Percentiles rank a stretch among this genome's conserved stretches.
Evolutionary conservation across 2,797 vertebrate genomes (phyloP).

Genomic region (Pteronotus mesoamericanus): DNA sequence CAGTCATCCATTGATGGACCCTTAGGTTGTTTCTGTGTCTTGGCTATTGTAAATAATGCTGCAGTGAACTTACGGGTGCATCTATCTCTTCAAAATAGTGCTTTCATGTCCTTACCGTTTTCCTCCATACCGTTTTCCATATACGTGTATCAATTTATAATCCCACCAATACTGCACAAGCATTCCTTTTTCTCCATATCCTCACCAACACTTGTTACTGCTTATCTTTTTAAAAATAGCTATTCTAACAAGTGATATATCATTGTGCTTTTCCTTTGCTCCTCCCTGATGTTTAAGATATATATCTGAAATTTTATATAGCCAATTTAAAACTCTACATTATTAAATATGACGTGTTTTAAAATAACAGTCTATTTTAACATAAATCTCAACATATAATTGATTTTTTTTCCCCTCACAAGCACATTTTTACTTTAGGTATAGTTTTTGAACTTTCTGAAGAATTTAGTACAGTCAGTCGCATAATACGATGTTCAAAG

Average conservation of each 20-base stretch:
- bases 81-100: not conserved
- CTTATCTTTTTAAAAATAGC: not conserved
- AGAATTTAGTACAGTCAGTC: not conserved
- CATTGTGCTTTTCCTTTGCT: not conserved
- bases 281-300: not conserved
- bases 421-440: not conserved
- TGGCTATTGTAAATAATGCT: not conserved
- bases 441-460: not conserved
- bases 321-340: not conserved
- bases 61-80: not conserved
- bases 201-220: not conserved
- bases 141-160: not conserved
- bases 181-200: not conserved
- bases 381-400: not conserved
- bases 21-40: not conserved
- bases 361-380: not conserved
- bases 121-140: not conserved
- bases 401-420: not conserved
- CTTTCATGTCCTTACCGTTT: not conserved
- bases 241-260: not conserved
- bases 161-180: not conserved
- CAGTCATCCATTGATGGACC: not conserved
- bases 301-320: not conserved
- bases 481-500: not conserved
- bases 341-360: conserved; percentile 7